Base-by-base conservation (phyloP, 2,797 vertebrate genomes). In the Bryconaethiops microstoma region DNA sequence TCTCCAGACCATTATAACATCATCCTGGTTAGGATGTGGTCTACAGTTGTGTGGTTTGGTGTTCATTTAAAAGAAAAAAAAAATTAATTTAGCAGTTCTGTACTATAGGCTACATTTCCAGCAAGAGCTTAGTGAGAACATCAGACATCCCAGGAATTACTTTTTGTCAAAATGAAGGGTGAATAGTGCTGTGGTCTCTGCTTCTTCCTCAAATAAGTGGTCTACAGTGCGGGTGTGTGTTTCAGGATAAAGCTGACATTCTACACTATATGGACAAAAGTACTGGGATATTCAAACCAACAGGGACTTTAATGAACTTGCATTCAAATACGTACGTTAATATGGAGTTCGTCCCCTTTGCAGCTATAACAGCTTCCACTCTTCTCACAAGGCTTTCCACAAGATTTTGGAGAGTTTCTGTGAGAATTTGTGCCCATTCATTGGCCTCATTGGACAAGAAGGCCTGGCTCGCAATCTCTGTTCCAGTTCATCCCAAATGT, bases 1-100 rank as follows among this genome's bases (percentile, higher is more conserved):
- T 81, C 84, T 83, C 21, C 55, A 64, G 82, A 68, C 69, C 74
- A 67, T 60, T 25, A 8, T 59, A n/a, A 29, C 25, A 29, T 14
- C 74, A 77, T 69, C 80, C 23, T 21, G 74, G 57, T 65, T 71
- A 80, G 74, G 57, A 74, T n/a, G 76, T 48, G 35, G 35, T 10
- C 12, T 13, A 12, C 25, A 1, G 7, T 2, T 12, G 29, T 29
- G 23, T 12, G 69, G 60, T 82, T 59, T 63, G 55, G 3, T 78
- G 55, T 45, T 19, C 57, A 63, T 70, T 1, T 1, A n/a, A n/a
- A 29, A 29, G 3, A 21, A 75, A 29, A 29, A 29, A 21, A 75
- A 62, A 50, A 69, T 52, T 40, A 1, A 62, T 68, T 62, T 45
- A 62, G n/a, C 42, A 16, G 29, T 35, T 14, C 9, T 21, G 17